Base-by-base conservation (phyloP, 2,888 invertebrate species). In the Frankliniella fusca region DNA sequence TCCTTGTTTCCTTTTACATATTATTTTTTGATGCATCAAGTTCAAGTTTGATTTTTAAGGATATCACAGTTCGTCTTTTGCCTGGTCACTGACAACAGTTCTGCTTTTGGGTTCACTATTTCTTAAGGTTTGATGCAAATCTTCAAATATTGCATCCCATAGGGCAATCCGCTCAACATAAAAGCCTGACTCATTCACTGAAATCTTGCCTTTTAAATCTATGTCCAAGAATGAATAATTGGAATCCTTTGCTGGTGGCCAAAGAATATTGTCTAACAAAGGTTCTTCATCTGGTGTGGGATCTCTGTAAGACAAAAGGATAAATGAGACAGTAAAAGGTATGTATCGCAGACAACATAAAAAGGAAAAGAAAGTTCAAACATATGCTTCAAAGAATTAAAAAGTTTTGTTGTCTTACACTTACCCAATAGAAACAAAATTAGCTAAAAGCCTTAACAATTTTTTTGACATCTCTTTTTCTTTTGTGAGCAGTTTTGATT, bases 111-210 rank as follows among this genome's bases (percentile, higher is more conserved):
- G 38, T 38, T 2, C 38, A 3, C 38, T 38, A 3, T 38, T 38
- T 38, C 5, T 38, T 23, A 12, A 76, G 27, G 0, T 12, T 27
- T 27, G 70, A 9, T 27, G 23, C 12, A 76, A 23, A 12, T 76
- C 70, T 76, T 27, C 23, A 76, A 27, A 27, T 27, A 76, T 76
- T 76, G n/a, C 12, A 12, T 84, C 84, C 84, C 84, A 84, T 27
- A 84, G 83, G 15, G 80, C 81, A 70, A 84, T 84, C 48, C 83
- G 83, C 20, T 83, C 81, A 2, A 79, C 79, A 61, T 83, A 83
- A 65, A 84, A 83, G 48, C 79, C 80, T 15, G 81, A 81, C 9
- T 76, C 76, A 28, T 80, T 38, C 10, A 83, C 80, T 23, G 80
- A 81, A 18, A 83, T 48, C 28, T 83, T 28, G 8, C 80, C 81